A percentile compares a stretch with the other conserved stretches of the same genome.
These are phyloP conservation scores for Nysson spinosus DNA, from an alignment of 2,888 invertebrate species.

Conservation along the genomic window DNA sequence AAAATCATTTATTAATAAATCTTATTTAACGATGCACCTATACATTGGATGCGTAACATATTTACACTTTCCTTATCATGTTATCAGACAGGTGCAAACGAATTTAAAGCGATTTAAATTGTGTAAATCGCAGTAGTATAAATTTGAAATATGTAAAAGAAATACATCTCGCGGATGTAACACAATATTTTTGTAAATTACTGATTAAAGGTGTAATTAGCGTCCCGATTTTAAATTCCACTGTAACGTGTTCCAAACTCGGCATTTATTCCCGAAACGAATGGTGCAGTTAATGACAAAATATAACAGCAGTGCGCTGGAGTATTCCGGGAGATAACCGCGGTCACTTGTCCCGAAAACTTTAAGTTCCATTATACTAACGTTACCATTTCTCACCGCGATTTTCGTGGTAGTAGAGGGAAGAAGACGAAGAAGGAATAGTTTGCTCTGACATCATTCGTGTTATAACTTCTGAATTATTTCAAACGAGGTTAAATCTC, in stretches of 20 bases:
- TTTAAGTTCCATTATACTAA: slow-evolving; percentile 46
- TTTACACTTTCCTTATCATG: too few species aligned
- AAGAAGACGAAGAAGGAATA: slow-evolving; percentile 9
- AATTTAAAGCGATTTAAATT: too few species aligned
- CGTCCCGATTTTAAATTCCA: neutral
- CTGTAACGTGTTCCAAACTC: too few species aligned
- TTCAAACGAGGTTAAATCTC: slow-evolving; percentile 52
- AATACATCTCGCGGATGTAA: too few species aligned
- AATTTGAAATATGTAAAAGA: too few species aligned
- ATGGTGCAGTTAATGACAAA: slow-evolving; percentile 41
- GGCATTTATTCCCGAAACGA: slow-evolving; percentile 9
- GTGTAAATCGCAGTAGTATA: too few species aligned
- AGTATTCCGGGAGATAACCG: slow-evolving; percentile 44
- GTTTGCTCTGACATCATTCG: slow-evolving; percentile 26
- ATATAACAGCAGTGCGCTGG: slow-evolving; percentile 27
- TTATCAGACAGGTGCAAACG: too few species aligned
- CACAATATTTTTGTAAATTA: too few species aligned
- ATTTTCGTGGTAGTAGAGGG: slow-evolving; percentile 2
- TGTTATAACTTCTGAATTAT: slow-evolving; percentile 46
- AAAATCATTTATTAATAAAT: too few species aligned
- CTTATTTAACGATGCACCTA: too few species aligned
- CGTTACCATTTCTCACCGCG: slow-evolving; percentile 43
- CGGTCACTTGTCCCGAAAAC: slow-evolving; percentile 47
- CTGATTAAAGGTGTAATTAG: too few species aligned
- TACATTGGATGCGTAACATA: too few species aligned